Evolutionary conservation across 2,888 invertebrate species (phyloP).

Genomic region (Petrophora chlorosata): DNA sequence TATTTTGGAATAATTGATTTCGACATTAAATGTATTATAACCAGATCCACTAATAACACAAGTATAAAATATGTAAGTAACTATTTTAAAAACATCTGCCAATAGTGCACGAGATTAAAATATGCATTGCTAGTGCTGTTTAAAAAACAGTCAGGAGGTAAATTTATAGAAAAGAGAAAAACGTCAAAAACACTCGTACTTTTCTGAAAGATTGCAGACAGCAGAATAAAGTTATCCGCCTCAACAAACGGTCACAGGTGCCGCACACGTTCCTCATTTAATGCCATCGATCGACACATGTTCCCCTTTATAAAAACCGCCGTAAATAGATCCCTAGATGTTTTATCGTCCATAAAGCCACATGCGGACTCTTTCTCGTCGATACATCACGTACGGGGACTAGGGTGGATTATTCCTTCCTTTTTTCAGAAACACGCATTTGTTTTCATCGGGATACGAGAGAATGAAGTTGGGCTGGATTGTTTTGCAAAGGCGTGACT

Average conservation of each 20-base stretch:
- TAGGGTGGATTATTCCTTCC: conserved; percentile 29
- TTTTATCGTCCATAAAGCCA: conserved; percentile 77
- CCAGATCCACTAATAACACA: too few species aligned
- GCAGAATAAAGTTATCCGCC: conserved; percentile 23
- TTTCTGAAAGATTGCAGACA: background rate
- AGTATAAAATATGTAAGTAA: too few species aligned
- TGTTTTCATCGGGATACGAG: conserved; percentile 33
- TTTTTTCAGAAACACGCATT: conserved; percentile 39
- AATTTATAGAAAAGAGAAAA: too few species aligned
- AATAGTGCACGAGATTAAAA: too few species aligned
- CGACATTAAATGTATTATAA: too few species aligned
- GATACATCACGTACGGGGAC: conserved; percentile 67
- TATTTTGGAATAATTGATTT: too few species aligned
- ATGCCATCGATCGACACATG: conserved; percentile 62
- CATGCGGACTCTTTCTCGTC: conserved; percentile 63
- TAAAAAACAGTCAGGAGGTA: too few species aligned
- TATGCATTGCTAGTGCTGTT: too few species aligned
- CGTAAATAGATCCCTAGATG: conserved; percentile 74
- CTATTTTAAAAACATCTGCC: too few species aligned
- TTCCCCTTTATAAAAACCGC: conserved; percentile 61
- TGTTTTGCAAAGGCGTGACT: background rate
- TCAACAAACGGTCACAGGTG: conserved; percentile 48
- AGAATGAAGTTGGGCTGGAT: conserved; percentile 40
- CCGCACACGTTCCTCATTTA: conserved; percentile 57
- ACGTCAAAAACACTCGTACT: background rate